Conservation (phyloP, 2,888 invertebrate genomes). For the Scaptomyza polygonia region DNA sequence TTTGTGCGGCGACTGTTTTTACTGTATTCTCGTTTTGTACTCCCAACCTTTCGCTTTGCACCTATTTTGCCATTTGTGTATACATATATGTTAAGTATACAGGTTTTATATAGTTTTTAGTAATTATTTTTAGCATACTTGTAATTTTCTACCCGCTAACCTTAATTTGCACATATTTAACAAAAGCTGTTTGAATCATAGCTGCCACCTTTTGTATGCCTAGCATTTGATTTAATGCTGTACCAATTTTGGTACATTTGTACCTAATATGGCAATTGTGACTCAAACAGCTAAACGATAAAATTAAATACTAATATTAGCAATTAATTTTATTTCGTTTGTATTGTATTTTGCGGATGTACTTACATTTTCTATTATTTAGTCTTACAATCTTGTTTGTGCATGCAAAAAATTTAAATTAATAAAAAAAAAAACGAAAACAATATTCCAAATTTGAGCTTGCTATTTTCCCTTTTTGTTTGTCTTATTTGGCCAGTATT, state of each 20-base stretch:
- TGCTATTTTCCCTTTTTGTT: constrained; percentile 20
- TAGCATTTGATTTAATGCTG: not conserved
- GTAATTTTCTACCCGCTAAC: constrained; percentile 29
- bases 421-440: constrained; percentile 27
- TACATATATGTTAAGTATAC: constrained; percentile 35
- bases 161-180: constrained; percentile 32
- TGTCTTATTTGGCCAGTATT: constrained; percentile 29
- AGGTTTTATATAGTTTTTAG: constrained; percentile 7
- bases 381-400: constrained; percentile 40
- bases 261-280: not conserved
- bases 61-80: constrained; percentile 37
- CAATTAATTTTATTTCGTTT: constrained; percentile 19
- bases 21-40: constrained; percentile 29
- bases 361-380: constrained; percentile 45
- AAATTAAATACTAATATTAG: constrained; percentile 37
- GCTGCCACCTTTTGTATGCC: not conserved
- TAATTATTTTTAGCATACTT: constrained; percentile 25
- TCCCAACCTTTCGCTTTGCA: constrained; percentile 14
- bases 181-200: constrained; percentile 12
- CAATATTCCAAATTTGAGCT: constrained; percentile 40
- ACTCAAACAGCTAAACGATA: constrained; percentile 2
- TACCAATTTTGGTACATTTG: constrained; percentile 1
- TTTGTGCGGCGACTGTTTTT: constrained; percentile 31
- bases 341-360: constrained; percentile 44
- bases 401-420: constrained; percentile 47